phyloP scores from a whole-genome alignment of 23 tunicate genomes.

The Botrylloides violaceus region DNA sequence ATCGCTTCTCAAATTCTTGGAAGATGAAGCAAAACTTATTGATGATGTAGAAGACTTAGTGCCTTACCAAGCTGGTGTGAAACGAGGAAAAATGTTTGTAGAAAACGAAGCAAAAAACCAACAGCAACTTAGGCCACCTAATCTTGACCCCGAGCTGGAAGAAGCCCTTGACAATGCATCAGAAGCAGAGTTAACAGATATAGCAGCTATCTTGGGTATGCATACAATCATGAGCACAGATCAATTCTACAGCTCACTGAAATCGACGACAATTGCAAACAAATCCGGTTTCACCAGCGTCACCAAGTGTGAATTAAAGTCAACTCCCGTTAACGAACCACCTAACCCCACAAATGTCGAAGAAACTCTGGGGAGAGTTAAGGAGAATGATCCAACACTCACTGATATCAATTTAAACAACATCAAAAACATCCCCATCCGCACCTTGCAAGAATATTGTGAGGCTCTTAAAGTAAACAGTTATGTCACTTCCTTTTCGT shows the following conservation, averaged over 20 bases:
- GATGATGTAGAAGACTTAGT: slow-evolving; percentile 81
- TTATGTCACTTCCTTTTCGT: slow-evolving; percentile 46
- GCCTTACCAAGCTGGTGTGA: slow-evolving; percentile 77
- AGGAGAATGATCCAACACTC: slow-evolving; percentile 53
- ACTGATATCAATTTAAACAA: slow-evolving; percentile 82
- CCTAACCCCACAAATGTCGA: slow-evolving; percentile 94
- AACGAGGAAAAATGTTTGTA: slow-evolving; percentile 76
- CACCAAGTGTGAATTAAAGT: slow-evolving; percentile 81
- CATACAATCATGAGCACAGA: slow-evolving; percentile 75
- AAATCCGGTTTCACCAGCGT: slow-evolving; percentile 61
- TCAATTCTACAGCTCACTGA: slow-evolving; percentile 71
- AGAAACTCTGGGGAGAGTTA: slow-evolving; percentile 37
- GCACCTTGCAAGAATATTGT: slow-evolving; percentile 74
- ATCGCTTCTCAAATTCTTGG: slow-evolving; percentile 48
- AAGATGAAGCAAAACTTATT: slow-evolving; percentile 66
- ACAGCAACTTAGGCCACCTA: slow-evolving; percentile 35
- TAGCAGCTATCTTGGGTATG: slow-evolving; percentile 94
- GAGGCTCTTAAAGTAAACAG: slow-evolving; percentile 66
- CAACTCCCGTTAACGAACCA: slow-evolving; percentile 52
- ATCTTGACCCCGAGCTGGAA: slow-evolving; percentile 87
- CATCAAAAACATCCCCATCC: slow-evolving; percentile 83
- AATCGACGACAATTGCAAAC: slow-evolving; percentile 65
- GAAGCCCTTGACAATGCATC: slow-evolving; percentile 82
- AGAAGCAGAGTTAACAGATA: slow-evolving; percentile 85
- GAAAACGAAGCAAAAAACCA: slow-evolving; percentile 19